Conservation (phyloP, 2,888 invertebrate species). For the Lottia scabra region DNA sequence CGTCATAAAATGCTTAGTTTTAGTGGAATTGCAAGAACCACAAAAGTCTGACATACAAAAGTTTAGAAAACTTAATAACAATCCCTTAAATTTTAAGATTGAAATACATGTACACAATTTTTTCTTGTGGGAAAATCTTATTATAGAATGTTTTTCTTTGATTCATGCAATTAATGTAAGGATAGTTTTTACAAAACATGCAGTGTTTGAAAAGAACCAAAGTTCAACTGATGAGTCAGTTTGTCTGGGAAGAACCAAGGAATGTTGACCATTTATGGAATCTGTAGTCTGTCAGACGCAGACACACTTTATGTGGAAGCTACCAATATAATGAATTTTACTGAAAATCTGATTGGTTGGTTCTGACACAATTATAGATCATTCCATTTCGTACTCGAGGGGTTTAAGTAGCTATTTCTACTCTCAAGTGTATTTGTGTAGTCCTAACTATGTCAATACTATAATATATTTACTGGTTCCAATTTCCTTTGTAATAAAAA, state of each 20-base stretch:
- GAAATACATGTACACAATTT: too few relatives aligned
- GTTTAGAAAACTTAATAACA: too few relatives aligned
- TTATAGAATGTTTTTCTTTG: background rate
- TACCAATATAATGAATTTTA: background rate
- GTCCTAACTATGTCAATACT: background rate
- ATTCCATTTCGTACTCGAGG: background rate
- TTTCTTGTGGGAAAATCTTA: background rate
- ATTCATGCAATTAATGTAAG: background rate
- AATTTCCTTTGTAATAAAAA: too few relatives aligned
- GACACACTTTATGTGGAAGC: background rate
- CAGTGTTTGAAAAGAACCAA: background rate
- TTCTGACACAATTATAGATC: background rate
- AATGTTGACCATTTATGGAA: conserved; percentile 1
- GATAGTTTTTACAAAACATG: background rate
- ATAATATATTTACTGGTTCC: background rate
- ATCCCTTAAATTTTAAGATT: too few relatives aligned
- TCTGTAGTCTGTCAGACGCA: background rate
- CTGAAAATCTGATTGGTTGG: background rate
- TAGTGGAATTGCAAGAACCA: too few relatives aligned
- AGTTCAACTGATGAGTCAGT: background rate
- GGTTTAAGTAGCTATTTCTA: background rate
- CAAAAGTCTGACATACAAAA: too few relatives aligned
- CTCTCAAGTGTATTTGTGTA: background rate
- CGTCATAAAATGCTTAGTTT: too few relatives aligned
- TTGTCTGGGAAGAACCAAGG: background rate